Conservation (phyloP, 2,888 invertebrate genomes). For the Coleophora deauratella region DNA sequence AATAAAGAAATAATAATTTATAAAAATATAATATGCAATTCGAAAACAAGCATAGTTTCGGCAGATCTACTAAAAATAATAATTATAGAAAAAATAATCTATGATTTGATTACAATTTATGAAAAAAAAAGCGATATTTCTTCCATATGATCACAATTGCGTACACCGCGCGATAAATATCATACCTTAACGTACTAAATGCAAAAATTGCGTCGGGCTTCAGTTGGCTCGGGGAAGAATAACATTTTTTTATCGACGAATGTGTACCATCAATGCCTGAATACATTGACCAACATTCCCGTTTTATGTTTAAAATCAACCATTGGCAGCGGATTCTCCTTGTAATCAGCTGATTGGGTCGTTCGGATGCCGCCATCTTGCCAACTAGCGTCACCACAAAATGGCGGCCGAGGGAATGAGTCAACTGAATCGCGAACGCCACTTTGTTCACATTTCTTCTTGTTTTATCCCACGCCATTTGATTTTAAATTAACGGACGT, state of each 20-base stretch:
- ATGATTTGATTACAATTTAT: conserved; percentile 49
- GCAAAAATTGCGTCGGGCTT: conserved; percentile 36
- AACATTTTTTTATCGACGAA: conserved; percentile 43
- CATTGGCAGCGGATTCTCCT: conserved; percentile 49
- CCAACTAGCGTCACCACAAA: conserved; percentile 20
- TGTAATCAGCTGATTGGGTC: conserved; percentile 58
- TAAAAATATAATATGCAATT: conserved; percentile 34
- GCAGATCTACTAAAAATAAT: conserved; percentile 50
- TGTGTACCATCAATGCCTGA: conserved; percentile 47
- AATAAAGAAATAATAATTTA: conserved; percentile 25
- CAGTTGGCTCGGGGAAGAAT: conserved; percentile 29
- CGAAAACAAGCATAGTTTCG: conserved; percentile 44
- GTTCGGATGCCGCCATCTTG: conserved; percentile 53
- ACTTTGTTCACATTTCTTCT: conserved; percentile 24
- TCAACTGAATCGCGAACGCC: conserved; percentile 29
- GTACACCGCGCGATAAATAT: conserved; percentile 36
- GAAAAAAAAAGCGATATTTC: conserved; percentile 49
- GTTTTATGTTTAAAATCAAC: conserved; percentile 38
- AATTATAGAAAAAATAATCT: conserved; percentile 39
- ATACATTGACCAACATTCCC: conserved; percentile 57
- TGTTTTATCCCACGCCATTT: conserved; percentile 39
- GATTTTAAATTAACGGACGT: conserved; percentile 18
- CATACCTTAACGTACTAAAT: conserved; percentile 49
- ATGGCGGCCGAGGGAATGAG: conserved; percentile 43
- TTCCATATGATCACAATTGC: conserved; percentile 57